phyloP scores from a whole-genome alignment of 2,888 invertebrate species.

The Sisyra terminalis region DNA sequence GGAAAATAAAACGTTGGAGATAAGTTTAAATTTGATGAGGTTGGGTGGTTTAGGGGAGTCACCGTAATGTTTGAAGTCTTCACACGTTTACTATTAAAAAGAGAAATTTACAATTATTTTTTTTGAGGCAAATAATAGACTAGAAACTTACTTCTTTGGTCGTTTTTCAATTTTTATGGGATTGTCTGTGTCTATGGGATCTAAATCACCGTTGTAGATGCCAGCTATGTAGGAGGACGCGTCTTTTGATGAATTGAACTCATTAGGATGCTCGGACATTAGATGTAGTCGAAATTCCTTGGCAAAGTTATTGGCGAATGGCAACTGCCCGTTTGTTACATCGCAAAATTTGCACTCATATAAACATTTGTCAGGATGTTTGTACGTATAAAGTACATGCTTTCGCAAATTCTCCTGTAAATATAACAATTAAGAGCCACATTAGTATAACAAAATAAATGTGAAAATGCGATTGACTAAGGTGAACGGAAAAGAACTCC shows the following conservation, averaged over 20 bases:
- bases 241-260: slow-evolving; percentile 30
- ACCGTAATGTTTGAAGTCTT: slow-evolving; percentile 1
- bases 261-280: slow-evolving; percentile 33
- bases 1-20: slow-evolving; percentile 5
- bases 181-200: slow-evolving; percentile 14
- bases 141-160: too few relatives aligned
- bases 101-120: too few relatives aligned
- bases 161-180: neutral
- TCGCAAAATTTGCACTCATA: slow-evolving; percentile 60
- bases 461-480: too few relatives aligned
- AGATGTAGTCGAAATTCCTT: slow-evolving; percentile 51
- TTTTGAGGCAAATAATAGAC: too few relatives aligned
- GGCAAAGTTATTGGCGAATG: slow-evolving; percentile 45
- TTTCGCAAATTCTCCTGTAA: slow-evolving; percentile 73
- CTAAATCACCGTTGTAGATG: slow-evolving; percentile 27
- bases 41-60: neutral
- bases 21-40: neutral
- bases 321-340: neutral
- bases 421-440: slow-evolving; percentile 8
- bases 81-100: neutral
- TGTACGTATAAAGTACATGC: slow-evolving; percentile 62
- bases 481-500: too few relatives aligned
- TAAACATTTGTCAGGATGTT: slow-evolving; percentile 59
- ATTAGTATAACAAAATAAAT: neutral
- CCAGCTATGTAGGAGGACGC: slow-evolving; percentile 33